Base-by-base conservation (phyloP, 2,113 vertebrate genomes). In the Paradoxurus hermaphroditus region DNA sequence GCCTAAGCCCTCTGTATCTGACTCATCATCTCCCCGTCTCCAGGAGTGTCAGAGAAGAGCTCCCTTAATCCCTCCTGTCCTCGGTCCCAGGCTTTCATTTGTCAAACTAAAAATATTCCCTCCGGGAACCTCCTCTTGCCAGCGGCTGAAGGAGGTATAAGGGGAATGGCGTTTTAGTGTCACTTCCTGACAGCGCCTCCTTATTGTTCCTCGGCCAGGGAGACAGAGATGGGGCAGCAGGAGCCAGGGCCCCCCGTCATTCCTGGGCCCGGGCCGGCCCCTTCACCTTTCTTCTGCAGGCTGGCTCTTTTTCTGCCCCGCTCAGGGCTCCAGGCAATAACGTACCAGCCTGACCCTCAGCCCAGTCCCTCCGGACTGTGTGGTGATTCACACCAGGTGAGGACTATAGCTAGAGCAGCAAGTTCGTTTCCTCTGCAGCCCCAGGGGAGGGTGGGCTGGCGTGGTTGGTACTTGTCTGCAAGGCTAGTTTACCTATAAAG, bases 31-130 rank as follows among this genome's bases (percentile, higher is more conserved):
- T 97, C 82, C 73, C 94, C 88, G 98, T 93, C 98, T 98, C 98
- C 90, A 49, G 0, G 79, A 98, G 94, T 77, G 89, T 96, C 96
- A 98, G 98, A 96, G 90, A 97, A 97, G 98, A 97, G 97, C 95
- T 53, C 56, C 92, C 88, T 97, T 98, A 75, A 98, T 98, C 87
- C 97, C 97, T 96, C 82, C 97, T 95, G 96, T 97, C 98, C 98
- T 98, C 98, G 86, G 53, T 98, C 86, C 89, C 91, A 96, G 97
- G 87, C 97, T 98, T 97, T 97, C 98, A 93, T 95, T 96, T 86
- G 97, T 91, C 97, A 97, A 96, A 98, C 98, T 98, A 96, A 95
- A 98, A 97, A 97, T 98, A 96, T 98, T 98, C 97, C 97, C 97
- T 97, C 96, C 96, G 94, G 98, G 97, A 98, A 97, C 97, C 98